Base-by-base conservation (phyloP, 2,113 vertebrate species). In the Aplodontia rufa region DNA sequence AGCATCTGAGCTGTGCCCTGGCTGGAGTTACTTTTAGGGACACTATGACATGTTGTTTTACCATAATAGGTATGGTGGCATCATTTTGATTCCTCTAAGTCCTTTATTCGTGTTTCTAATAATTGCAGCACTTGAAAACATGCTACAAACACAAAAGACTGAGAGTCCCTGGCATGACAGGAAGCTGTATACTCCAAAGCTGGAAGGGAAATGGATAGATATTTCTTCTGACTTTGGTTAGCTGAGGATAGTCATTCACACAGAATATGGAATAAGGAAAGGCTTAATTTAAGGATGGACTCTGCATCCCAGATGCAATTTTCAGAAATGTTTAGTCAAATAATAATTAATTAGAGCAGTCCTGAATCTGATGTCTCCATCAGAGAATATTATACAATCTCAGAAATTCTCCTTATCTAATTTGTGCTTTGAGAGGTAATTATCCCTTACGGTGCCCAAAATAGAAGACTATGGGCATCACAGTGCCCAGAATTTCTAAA, bases 271-370 rank as follows among this genome's bases (percentile, higher is more conserved):
- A 87, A 64, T 82, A 35, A 82, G 10, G 8, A 40, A 74, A 94
- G 30, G 1, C 12, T 85, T 74, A 51, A 75, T 72, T 92, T 92
- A 95, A 89, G 88, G 82, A 89, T 26, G 8, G 62, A 90, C 47
- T 81, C 42, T 89, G 51, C 26, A 89, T 58, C 74, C 62, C 79
- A 71, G 45, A 76, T 55, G 62, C 81, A 85, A 92, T 93, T 96
- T 96, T 94, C 53, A 88, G 55, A 96, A 93, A 84, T 74, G 35
- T 79, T 5, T 78, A 79, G 74, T 76, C 84, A 49, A 82, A 91
- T 42, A 81, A 93, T n/a, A n/a, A n/a, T n/a, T n/a, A 95, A 92
- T 86, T 71, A 94, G 81, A 91, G 26, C 78, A 95, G 75, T 51
- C 45, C 40, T 93, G 93, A 94, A 90, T 89, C 90, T 69, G 71